Evolutionary conservation across 1,140 invertebrate genomes (phyloP).

Genomic region (Drosophila melanica): DNA sequence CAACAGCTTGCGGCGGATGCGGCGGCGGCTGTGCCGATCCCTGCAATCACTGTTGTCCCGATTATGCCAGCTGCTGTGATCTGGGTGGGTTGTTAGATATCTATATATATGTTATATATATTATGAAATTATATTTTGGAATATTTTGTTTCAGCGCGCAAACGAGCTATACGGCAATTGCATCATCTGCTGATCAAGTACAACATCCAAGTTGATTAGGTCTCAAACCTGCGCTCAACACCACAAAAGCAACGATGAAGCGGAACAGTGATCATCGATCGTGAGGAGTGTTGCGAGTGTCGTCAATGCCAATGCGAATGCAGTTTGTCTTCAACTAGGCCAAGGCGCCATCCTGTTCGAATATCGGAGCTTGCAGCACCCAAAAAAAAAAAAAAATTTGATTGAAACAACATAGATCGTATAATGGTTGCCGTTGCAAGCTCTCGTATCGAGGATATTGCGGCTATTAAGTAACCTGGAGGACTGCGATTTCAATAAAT

Average conservation of each 20-base stretch:
- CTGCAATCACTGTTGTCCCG: conserved; percentile 34
- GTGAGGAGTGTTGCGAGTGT: conserved; percentile 31
- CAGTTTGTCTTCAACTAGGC: conserved; percentile 12
- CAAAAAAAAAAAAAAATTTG: too few relatives aligned
- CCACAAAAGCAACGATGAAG: too few relatives aligned
- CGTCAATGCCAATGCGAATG: conserved; percentile 19
- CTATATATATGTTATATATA: too few relatives aligned
- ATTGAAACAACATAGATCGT: neutral
- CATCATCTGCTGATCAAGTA: conserved; percentile 29
- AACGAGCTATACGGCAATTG: conserved; percentile 29
- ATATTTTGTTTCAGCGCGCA: conserved; percentile 24
- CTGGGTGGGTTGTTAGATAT: conserved; percentile 45
- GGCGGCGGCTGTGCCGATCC: neutral
- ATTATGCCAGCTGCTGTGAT: conserved; percentile 53
- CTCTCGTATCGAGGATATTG: conserved; percentile 1
- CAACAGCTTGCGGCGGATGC: neutral
- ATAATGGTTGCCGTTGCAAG: neutral
- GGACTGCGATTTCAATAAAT: conserved; percentile 34
- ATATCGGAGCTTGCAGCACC: neutral
- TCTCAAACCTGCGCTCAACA: too few relatives aligned
- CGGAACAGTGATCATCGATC: conserved; percentile 20
- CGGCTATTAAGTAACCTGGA: conserved; percentile 1
- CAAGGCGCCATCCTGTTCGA: neutral
- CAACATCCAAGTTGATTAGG: conserved; percentile 31
- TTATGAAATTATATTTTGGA: too few relatives aligned